These are phyloP conservation scores for Macaca nemestrina DNA, from an alignment of 2,113 vertebrate genomes.

Conservation along the genomic window DNA sequence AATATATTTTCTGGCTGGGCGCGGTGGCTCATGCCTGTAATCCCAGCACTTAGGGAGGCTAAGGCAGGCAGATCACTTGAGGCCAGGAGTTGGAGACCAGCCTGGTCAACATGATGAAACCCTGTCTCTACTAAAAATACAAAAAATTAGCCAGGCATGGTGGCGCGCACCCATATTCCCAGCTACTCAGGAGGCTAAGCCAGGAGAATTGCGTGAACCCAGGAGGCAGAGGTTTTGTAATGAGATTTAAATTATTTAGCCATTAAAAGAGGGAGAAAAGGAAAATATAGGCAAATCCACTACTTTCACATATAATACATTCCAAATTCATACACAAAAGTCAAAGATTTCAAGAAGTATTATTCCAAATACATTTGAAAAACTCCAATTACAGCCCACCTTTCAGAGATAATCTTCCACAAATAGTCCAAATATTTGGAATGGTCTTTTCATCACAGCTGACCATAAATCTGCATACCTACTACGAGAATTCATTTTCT, in stretches of 20 bases:
- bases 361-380: slow-evolving; percentile 37
- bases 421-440: background rate
- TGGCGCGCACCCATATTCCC: no score
- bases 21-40: no score
- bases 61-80: no score
- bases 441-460: background rate
- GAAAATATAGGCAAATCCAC: background rate
- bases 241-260: slow-evolving; percentile 13
- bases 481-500: background rate
- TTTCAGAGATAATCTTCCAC: slow-evolving; percentile 16
- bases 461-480: background rate
- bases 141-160: no score
- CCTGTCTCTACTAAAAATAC: no score
- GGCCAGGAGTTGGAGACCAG: no score
- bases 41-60: no score
- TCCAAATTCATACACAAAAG: background rate
- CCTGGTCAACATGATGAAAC: no score
- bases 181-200: no score
- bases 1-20: background rate
- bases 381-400: background rate
- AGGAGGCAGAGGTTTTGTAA: background rate
- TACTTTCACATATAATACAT: background rate
- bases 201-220: no score
- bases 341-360: background rate
- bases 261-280: slow-evolving; percentile 26